Evolutionary conservation across 2,888 invertebrate species (phyloP).

Genomic region (Drosophila setosimentum): DNA sequence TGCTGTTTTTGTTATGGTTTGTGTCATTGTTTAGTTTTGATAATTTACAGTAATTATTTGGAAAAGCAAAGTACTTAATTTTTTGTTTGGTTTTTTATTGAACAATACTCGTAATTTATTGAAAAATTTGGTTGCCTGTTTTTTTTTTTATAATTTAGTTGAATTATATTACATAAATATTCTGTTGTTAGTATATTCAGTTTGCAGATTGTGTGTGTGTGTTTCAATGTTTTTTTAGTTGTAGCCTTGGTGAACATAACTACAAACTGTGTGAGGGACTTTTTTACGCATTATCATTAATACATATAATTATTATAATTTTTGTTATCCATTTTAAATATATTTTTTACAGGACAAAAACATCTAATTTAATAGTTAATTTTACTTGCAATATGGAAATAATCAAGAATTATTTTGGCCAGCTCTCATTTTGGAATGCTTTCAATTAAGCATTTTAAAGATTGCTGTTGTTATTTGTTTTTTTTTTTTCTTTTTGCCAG

Average conservation of each 20-base stretch:
- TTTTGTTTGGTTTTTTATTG: conserved; percentile 50
- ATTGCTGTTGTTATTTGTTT: conserved; percentile 29
- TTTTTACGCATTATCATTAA: conserved; percentile 64
- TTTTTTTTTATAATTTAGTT: conserved; percentile 63
- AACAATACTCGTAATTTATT: conserved; percentile 65
- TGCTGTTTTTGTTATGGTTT: conserved; percentile 61
- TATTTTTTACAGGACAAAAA: conserved; percentile 85
- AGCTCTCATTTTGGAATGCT: conserved; percentile 40
- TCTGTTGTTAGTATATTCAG: conserved; percentile 53
- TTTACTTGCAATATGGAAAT: conserved; percentile 73
- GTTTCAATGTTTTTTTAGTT: conserved; percentile 36
- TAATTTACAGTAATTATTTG: conserved; percentile 74
- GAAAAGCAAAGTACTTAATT: conserved; percentile 69
- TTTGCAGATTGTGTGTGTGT: conserved; percentile 58
- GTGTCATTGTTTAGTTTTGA: conserved; percentile 48
- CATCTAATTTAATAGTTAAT: conserved; percentile 80
- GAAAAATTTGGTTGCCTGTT: conserved; percentile 54
- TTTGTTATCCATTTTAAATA: conserved; percentile 54
- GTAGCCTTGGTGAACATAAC: conserved; percentile 71
- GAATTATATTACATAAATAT: conserved; percentile 81
- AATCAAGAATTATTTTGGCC: conserved; percentile 68
- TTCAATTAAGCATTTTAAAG: conserved; percentile 39
- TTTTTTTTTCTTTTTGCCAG: conserved; percentile 22
- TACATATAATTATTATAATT: conserved; percentile 60
- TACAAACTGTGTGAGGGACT: conserved; percentile 68